A percentile compares a stretch with the other conserved stretches of the same genome.
Conservation (phyloP, 1,140 invertebrate species). For the Penaeus chinensis region DNA sequence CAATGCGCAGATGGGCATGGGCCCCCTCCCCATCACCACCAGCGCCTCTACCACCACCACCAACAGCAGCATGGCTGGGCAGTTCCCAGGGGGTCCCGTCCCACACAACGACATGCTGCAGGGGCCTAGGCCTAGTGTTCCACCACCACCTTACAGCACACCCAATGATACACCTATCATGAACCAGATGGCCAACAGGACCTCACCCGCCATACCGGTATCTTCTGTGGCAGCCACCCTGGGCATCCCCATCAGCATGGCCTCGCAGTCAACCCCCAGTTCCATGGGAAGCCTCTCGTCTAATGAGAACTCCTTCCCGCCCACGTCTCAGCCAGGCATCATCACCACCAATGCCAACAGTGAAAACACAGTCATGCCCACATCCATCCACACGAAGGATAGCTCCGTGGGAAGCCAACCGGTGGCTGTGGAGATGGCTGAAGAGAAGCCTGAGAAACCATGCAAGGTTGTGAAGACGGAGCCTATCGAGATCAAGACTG, state of each 20-base stretch:
- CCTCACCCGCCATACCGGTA: conserved; percentile 49
- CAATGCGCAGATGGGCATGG: conserved; percentile 45
- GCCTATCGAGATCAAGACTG: conserved; percentile 77
- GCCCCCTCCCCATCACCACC: conserved; percentile 39
- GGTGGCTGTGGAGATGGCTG: conserved; percentile 34
- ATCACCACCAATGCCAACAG: conserved; percentile 56
- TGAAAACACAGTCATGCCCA: conserved; percentile 45
- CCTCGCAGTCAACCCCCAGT: conserved; percentile 45
- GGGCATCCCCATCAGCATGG: conserved; percentile 42
- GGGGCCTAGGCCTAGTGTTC: conserved; percentile 47
- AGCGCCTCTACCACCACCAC: conserved; percentile 39
- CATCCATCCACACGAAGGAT: conserved; percentile 49
- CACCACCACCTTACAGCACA: conserved; percentile 49
- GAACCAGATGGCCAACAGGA: conserved; percentile 52
- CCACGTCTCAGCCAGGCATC: conserved; percentile 36
- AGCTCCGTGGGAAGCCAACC: conserved; percentile 42
- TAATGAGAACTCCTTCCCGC: conserved; percentile 52
- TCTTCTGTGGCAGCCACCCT: conserved; percentile 50
- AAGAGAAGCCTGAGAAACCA: conserved; percentile 55
- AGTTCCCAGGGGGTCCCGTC: conserved; percentile 43
- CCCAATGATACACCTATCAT: conserved; percentile 48
- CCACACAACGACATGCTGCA: conserved; percentile 34
- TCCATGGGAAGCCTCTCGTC: conserved; percentile 48
- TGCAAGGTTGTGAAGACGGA: conserved; percentile 65
- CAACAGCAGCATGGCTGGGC: conserved; percentile 38